phyloP scores from a whole-genome alignment of 2,888 invertebrate genomes.

The Phaonia tiefii region DNA sequence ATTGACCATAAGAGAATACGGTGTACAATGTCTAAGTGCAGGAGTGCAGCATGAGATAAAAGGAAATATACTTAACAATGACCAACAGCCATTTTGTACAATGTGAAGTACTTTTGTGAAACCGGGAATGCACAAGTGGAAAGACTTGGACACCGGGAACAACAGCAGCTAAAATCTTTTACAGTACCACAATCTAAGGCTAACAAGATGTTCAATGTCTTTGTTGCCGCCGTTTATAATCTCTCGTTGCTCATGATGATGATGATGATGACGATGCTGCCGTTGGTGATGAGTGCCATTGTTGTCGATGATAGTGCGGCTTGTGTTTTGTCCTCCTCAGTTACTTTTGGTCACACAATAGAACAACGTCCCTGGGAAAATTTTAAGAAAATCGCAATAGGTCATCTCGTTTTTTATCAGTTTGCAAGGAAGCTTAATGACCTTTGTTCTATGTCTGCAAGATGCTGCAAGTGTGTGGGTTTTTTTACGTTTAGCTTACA shows the following conservation, averaged over 20 bases:
- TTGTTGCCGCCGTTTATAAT: conserved; percentile 41
- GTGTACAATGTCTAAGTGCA: conserved; percentile 19
- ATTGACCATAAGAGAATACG: conserved; percentile 3
- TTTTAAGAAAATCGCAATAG: not conserved
- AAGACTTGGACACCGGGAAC: conserved; percentile 52
- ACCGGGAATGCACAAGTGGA: conserved; percentile 9
- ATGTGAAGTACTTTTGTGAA: conserved; percentile 67
- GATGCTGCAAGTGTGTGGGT: too few relatives aligned
- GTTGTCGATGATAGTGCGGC: not conserved
- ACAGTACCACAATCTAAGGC: conserved; percentile 64
- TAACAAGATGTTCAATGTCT: conserved; percentile 64
- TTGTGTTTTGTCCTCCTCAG: not conserved
- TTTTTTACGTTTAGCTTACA: too few relatives aligned
- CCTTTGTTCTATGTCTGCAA: not conserved
- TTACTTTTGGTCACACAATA: conserved; percentile 31
- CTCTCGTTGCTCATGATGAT: not conserved
- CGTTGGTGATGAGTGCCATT: not conserved
- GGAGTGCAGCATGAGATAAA: conserved; percentile 14
- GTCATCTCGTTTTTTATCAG: not conserved
- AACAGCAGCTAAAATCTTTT: conserved; percentile 41
- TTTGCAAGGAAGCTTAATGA: not conserved
- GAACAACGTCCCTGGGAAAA: not conserved
- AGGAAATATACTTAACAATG: conserved; percentile 73
- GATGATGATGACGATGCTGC: not conserved
- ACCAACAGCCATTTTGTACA: conserved; percentile 76